Evolutionary conservation across 2,797 vertebrate species (phyloP).

Genomic region (Semaprochilodus insignis): DNA sequence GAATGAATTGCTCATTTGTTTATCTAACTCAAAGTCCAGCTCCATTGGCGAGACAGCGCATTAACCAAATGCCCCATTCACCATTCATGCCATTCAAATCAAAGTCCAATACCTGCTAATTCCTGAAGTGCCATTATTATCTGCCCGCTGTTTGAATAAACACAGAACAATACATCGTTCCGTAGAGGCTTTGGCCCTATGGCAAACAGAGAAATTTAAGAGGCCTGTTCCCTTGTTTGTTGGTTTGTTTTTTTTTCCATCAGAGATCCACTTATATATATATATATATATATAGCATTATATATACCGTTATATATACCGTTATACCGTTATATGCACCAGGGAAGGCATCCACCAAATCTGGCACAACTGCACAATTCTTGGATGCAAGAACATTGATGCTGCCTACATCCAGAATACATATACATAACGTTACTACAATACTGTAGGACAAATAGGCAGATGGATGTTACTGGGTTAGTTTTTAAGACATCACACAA

Average conservation of each 20-base stretch:
- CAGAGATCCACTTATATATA: no score
- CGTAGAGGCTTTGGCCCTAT: conserved; percentile 8
- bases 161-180: conserved; percentile 30
- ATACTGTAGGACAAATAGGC: no score
- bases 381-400: no score
- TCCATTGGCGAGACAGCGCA: conserved; percentile 42
- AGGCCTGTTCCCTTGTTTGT: not conserved
- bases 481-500: no score
- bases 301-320: no score
- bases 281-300: no score
- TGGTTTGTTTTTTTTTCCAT: not conserved
- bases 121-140: conserved; percentile 45
- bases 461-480: no score
- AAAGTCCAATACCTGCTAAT: conserved; percentile 54
- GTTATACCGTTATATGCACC: no score
- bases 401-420: no score
- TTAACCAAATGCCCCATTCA: conserved; percentile 56
- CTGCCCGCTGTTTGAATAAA: conserved; percentile 39
- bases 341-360: no score
- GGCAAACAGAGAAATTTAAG: not conserved
- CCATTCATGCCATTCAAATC: conserved; percentile 55
- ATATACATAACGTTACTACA: no score
- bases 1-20: conserved; percentile 54
- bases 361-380: no score
- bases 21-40: conserved; percentile 50